Percentiles rank a stretch among this genome's conserved stretches.
Conservation (phyloP, 53 echinoderm and acorn worm genomes). For the Apostichopus leukothele region DNA sequence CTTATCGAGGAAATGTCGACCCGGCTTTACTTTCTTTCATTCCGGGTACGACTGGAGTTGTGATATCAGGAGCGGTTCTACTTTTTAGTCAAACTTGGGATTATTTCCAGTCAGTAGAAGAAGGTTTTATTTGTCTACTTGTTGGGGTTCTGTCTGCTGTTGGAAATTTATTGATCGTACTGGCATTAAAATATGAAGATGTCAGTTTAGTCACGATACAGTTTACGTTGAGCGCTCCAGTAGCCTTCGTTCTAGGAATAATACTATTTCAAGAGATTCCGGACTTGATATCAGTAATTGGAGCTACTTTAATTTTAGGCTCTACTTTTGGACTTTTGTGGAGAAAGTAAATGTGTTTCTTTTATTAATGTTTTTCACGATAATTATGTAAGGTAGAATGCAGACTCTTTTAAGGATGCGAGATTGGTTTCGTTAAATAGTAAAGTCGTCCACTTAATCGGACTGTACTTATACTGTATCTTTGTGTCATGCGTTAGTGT, state of each 20-base stretch:
- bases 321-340: neutral
- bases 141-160: neutral
- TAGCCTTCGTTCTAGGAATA: neutral
- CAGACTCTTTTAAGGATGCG: no score
- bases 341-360: neutral
- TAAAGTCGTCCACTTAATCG: no score
- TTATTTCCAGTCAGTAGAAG: neutral
- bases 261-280: neutral
- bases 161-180: neutral
- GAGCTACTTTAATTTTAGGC: neutral
- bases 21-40: neutral
- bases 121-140: neutral
- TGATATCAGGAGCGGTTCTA: neutral
- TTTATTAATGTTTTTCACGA: no score
- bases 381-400: no score
- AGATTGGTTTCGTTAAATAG: no score
- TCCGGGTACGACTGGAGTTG: neutral
- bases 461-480: no score
- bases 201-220: neutral
- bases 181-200: neutral
- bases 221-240: neutral
- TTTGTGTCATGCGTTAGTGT: no score
- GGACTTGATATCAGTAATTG: neutral
- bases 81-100: neutral
- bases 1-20: slow-evolving; percentile 27